phyloP scores from a whole-genome alignment of 1,140 invertebrate species.

The Pseudomyrmex cubaensis region DNA sequence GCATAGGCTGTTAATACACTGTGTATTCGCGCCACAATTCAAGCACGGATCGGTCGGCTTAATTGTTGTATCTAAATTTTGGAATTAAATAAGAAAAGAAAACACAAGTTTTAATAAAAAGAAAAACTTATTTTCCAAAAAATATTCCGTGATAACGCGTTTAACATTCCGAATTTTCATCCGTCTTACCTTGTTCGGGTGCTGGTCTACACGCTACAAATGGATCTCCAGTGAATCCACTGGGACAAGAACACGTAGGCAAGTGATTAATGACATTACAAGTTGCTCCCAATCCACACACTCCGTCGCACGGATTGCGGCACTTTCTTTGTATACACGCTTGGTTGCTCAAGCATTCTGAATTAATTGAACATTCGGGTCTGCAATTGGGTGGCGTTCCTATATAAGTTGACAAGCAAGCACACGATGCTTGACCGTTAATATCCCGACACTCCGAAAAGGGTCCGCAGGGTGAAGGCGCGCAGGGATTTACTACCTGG shows the following conservation, averaged over 20 bases:
- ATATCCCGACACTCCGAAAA: constrained; percentile 83
- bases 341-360: constrained; percentile 87
- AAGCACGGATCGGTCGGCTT: constrained; percentile 69
- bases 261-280: constrained; percentile 87
- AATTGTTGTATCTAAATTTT: constrained; percentile 44
- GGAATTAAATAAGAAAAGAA: background rate
- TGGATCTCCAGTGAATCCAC: constrained; percentile 85
- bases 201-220: constrained; percentile 85
- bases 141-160: background rate
- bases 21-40: constrained; percentile 86
- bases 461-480: constrained; percentile 85
- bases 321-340: constrained; percentile 89
- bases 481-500: constrained; percentile 81
- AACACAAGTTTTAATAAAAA: background rate
- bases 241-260: constrained; percentile 86
- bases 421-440: constrained; percentile 85
- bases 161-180: background rate
- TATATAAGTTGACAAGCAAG: constrained; percentile 87
- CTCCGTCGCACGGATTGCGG: constrained; percentile 85
- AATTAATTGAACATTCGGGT: constrained; percentile 89
- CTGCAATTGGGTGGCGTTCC: constrained; percentile 88
- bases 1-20: constrained; percentile 85
- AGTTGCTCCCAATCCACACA: constrained; percentile 86
- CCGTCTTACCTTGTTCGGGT: constrained; percentile 70
- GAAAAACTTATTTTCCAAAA: background rate